Base-by-base conservation (phyloP, 53 echinoderm and acorn worm genomes). In the Arbacia lixula region DNA sequence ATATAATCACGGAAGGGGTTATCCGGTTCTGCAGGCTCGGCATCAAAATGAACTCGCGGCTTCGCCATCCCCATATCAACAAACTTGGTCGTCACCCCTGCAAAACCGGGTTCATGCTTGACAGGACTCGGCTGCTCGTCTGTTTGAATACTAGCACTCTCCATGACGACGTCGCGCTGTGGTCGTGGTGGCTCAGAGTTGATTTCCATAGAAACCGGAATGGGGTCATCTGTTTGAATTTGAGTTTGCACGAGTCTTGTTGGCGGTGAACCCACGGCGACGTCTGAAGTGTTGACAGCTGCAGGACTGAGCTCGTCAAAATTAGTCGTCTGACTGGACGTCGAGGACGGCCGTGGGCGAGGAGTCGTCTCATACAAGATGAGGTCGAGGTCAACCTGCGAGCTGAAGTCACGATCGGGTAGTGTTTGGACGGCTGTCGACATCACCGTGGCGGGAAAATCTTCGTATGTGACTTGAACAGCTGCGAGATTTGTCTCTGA, bases 41-140 rank as follows among this genome's bases (percentile, higher is more conserved):
- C 82, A 64, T 81, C 82, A 33, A 81, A 81, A 49, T 81, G 82
- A 63, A 81, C 82, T 8, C 49, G 40, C 19, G 82, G 82, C 31
- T 64, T 63, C 40, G 43, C 82, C 82, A 81, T 49, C 46, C 51
- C 63, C 82, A 81, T 81, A 49, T 81, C 52, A 17, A 81, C 63
- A 81, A 81, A 64, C 49, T 63, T 81, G 20, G 82, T n/a, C 46
- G 82, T 81, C 43, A 81, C 12, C 34, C 82, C 82, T 41, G 63
- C 36, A 31, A 51, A 81, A 46, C 49, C 63, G 16, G 41, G 3
- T 26, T 33, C 14, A n/a, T n/a, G n/a, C 21, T 4, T 24, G 37
- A 38, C 40, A n/a, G 56, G 58, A 12, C 12, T 54, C 0, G 74
- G 54, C 6, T 46, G 2, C 5, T 74, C 52, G 49, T 14, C 19